Conservation (phyloP, 2,888 invertebrate species). For the Merodon equestris region DNA sequence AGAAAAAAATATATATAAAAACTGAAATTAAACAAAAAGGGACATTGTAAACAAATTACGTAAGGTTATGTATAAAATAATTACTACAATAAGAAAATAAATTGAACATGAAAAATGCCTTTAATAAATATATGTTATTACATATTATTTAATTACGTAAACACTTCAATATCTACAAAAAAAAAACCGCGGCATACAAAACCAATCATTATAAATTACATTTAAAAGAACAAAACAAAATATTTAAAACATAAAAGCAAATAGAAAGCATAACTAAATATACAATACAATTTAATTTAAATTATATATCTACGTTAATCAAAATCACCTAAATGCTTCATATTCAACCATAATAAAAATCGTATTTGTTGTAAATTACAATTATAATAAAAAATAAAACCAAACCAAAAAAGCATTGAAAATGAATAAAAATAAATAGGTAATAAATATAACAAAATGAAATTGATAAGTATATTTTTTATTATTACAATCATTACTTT, state of each 20-base stretch:
- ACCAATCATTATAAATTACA: conserved; percentile 57
- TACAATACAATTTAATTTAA: conserved; percentile 58
- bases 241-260: conserved; percentile 38
- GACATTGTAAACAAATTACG: conserved; percentile 69
- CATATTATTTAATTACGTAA: conserved; percentile 64
- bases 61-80: conserved; percentile 64
- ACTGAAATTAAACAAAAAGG: conserved; percentile 62
- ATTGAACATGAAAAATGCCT: conserved; percentile 70
- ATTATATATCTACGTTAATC: conserved; percentile 35
- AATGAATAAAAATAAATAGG: conserved; percentile 52
- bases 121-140: conserved; percentile 63
- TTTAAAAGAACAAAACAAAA: conserved; percentile 46
- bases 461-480: conserved; percentile 39
- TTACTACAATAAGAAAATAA: conserved; percentile 62
- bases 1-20: conserved; percentile 47
- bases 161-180: conserved; percentile 56
- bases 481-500: no score
- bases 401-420: conserved; percentile 28
- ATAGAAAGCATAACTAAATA: conserved; percentile 50
- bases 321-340: conserved; percentile 68
- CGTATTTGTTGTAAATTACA: conserved; percentile 63
- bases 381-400: conserved; percentile 51
- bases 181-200: conserved; percentile 57
- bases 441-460: neutral
- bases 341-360: conserved; percentile 62